Percentiles rank a stretch among this genome's conserved stretches.
Evolutionary conservation across 2,888 invertebrate genomes (phyloP).

Genomic region (Galeruca laticollis): DNA sequence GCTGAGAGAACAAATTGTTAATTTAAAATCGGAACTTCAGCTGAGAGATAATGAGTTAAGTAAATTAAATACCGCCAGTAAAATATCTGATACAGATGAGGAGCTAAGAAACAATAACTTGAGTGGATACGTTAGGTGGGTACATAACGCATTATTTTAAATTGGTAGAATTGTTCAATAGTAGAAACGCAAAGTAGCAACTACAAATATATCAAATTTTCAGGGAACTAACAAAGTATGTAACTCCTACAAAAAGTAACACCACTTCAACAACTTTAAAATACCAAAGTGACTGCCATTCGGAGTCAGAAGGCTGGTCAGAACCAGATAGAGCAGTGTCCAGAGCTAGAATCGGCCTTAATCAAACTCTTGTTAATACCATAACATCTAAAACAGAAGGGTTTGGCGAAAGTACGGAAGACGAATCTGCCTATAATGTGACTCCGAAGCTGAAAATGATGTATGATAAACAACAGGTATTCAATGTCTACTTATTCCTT

Average conservation of each 20-base stretch:
- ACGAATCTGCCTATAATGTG: constrained; percentile 51
- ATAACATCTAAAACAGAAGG: constrained; percentile 46
- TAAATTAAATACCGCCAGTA: constrained; percentile 50
- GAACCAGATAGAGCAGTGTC: constrained; percentile 88
- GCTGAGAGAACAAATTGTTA: constrained; percentile 62
- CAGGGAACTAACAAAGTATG: constrained; percentile 38
- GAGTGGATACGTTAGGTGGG: constrained; percentile 15
- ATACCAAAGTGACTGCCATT: constrained; percentile 62
- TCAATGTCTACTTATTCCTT: too few species aligned
- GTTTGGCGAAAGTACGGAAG: constrained; percentile 59
- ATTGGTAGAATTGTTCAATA: background rate
- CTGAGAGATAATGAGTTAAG: constrained; percentile 62
- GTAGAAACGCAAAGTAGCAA: too few species aligned
- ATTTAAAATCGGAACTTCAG: constrained; percentile 62
- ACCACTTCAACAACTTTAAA: constrained; percentile 56
- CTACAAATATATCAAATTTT: constrained; percentile 2
- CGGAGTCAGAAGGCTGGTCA: constrained; percentile 89
- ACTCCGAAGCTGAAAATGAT: constrained; percentile 32
- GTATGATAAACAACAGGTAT: constrained; percentile 50
- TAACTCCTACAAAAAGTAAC: constrained; percentile 45
- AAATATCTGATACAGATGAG: constrained; percentile 47
- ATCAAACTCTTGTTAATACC: constrained; percentile 60
- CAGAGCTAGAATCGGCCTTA: constrained; percentile 81
- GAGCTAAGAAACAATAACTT: constrained; percentile 21
- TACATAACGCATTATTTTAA: background rate